phyloP scores from a whole-genome alignment of 2,797 vertebrate genomes.

The Brachyalestes nurse region DNA sequence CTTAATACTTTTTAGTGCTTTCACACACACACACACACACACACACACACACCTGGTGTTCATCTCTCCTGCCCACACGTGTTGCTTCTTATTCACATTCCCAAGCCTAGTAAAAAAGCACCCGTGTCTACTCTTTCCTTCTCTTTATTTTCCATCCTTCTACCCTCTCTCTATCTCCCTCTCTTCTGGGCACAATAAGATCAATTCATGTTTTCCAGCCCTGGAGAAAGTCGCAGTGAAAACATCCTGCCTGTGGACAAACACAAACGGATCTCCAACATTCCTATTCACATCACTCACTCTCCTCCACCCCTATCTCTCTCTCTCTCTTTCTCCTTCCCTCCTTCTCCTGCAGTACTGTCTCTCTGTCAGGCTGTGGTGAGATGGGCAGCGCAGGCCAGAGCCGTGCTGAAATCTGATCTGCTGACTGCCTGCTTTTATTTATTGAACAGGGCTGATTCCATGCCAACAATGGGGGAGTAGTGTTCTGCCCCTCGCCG shows the following conservation, averaged over 20 bases:
- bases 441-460: slow-evolving; percentile 65
- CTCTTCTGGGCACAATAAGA: not conserved
- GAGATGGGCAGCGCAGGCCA: slow-evolving; percentile 1
- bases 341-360: slow-evolving; percentile 9
- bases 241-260: slow-evolving; percentile 20
- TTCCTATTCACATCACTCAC: slow-evolving; percentile 14
- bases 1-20: too few species aligned
- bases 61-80: not conserved
- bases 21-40: not conserved
- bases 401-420: slow-evolving; percentile 58
- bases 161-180: not conserved
- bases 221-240: not conserved
- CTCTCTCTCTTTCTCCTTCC: not conserved
- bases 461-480: slow-evolving; percentile 69
- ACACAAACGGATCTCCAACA: slow-evolving; percentile 12
- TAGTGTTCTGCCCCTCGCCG: not conserved
- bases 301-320: not conserved
- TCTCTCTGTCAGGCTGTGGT: slow-evolving; percentile 23
- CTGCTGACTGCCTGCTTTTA: slow-evolving; percentile 72
- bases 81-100: not conserved
- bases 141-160: slow-evolving; percentile 7
- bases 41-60: not conserved
- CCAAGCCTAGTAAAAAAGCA: not conserved
- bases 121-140: not conserved
- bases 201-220: slow-evolving; percentile 4